These are phyloP conservation scores for Columbina picui DNA, from an alignment of 2,113 vertebrate genomes.

Conservation along the genomic window DNA sequence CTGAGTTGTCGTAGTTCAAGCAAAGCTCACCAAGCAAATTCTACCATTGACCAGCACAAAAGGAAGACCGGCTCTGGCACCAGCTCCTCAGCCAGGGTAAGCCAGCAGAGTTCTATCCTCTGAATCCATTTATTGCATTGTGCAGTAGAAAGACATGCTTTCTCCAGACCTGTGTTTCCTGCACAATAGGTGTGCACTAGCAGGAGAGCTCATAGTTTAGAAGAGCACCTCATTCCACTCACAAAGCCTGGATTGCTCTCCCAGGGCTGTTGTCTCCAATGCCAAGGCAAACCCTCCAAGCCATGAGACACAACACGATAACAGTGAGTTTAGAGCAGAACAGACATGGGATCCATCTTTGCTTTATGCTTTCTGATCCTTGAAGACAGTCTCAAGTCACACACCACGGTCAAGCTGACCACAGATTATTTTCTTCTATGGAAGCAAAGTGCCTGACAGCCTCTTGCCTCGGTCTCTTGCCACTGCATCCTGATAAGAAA, in stretches of 20 bases:
- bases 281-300: not conserved
- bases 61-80: not conserved
- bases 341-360: accelerated
- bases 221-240: not conserved
- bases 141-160: not conserved
- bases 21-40: not conserved
- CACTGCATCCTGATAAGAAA: not conserved
- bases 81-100: not conserved
- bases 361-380: not conserved
- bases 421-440: not conserved
- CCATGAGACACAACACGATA: accelerated
- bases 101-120: not conserved
- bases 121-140: not conserved
- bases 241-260: not conserved
- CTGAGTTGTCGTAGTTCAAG: accelerated
- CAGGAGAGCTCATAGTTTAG: not conserved
- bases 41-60: not conserved
- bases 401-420: not conserved
- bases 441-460: not conserved
- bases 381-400: not conserved
- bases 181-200: not conserved
- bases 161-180: not conserved
- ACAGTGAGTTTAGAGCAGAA: not conserved
- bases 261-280: accelerated
- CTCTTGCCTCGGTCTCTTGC: not conserved